Evolutionary conservation across 1,140 invertebrate genomes (phyloP).

Genomic region (Agrypnia vestita): DNA sequence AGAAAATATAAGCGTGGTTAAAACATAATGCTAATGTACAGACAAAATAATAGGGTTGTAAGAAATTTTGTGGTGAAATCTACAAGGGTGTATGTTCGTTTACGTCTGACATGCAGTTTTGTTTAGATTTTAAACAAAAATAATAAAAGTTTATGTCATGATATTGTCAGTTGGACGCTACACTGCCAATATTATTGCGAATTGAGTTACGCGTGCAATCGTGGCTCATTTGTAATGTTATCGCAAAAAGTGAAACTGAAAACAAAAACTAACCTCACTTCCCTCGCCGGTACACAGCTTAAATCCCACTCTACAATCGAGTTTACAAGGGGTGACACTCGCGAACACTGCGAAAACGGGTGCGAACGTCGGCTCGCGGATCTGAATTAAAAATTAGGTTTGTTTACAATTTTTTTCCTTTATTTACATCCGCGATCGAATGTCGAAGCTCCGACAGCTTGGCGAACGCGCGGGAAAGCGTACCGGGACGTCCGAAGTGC

Average conservation of each 20-base stretch:
- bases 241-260: constrained; percentile 61
- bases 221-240: constrained; percentile 5
- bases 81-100: too few relatives aligned
- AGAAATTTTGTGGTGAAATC: too few relatives aligned
- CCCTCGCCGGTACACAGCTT: constrained; percentile 35
- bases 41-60: too few relatives aligned
- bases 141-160: too few relatives aligned
- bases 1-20: too few relatives aligned
- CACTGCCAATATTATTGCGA: too few relatives aligned
- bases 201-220: background rate
- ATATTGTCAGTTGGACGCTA: background rate
- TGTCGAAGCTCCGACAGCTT: constrained; percentile 8
- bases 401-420: background rate
- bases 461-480: constrained; percentile 51
- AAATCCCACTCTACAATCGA: constrained; percentile 38
- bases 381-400: too few relatives aligned
- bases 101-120: too few relatives aligned
- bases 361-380: too few relatives aligned
- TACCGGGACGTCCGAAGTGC: constrained; percentile 57
- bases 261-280: constrained; percentile 64
- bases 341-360: background rate
- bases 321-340: background rate
- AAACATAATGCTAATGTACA: too few relatives aligned
- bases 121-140: too few relatives aligned
- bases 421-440: background rate